Evolutionary conservation across 1,140 invertebrate genomes (phyloP), one percentile per base, ranked within the genome.

Genomic region (Ceratitis capitata): DNA sequence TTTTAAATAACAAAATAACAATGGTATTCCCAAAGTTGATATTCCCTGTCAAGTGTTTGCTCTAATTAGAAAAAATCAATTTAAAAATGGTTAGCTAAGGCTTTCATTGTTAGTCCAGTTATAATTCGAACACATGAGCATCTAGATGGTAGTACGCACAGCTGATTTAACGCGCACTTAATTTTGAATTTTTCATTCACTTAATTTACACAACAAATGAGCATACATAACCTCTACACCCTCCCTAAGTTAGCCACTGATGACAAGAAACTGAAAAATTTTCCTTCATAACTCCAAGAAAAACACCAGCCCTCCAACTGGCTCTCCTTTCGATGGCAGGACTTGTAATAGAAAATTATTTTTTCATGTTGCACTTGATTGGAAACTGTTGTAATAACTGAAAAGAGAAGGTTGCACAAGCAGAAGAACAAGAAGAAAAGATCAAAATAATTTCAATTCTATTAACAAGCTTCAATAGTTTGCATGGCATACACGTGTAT

Each of bases 381-480:
- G 69, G 69, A 78, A 78, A 78, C 69, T 78, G 69, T 78, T 78
- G 69, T 78, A 78, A 78, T 78, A 78, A 78, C 69, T 45, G 69
- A 45, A 78, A n/a, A n/a, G n/a, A n/a, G n/a, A n/a, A n/a, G n/a
- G n/a, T n/a, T n/a, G n/a, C n/a, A n/a, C n/a, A n/a, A n/a, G n/a
- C n/a, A n/a, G n/a, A n/a, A 47, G 0, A n/a, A 78, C 23, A 45
- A 12, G 39, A 12, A 78, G 26, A 23, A 78, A 78, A 26, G 10
- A 3, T 0, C 39, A 1, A 23, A 69, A 69, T 14, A 78, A 39
- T 23, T 45, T 47, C n/a, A 42, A 45, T 35, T 45, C 14, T 78
- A n/a, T 47, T 23, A 42, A 78, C 69, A 45, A 45, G 2, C 9
- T 78, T 78, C 10, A 3, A n/a, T 23, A 78, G n/a, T 12, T 78